A percentile compares a stretch with the other conserved stretches of the same genome.
These are phyloP conservation scores for Sphenodon punctatus DNA, from an alignment of 2,797 vertebrate species.

Conservation along the genomic window DNA sequence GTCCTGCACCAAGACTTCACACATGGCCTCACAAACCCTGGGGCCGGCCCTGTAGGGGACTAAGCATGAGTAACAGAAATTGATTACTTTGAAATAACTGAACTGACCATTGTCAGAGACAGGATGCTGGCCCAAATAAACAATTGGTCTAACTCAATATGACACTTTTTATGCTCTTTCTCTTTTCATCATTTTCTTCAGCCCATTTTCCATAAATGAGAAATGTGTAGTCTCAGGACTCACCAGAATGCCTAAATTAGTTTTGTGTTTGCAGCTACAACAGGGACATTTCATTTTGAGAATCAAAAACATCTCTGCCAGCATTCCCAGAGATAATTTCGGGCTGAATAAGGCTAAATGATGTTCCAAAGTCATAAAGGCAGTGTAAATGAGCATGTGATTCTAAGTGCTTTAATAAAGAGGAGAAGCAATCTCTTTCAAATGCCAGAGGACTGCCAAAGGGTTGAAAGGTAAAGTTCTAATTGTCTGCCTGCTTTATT, in stretches of 20 bases:
- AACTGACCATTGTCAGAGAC: too few relatives aligned
- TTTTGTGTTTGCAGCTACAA: background rate
- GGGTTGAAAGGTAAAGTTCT: background rate
- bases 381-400: background rate
- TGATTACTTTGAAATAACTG: too few relatives aligned
- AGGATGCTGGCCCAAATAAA: too few relatives aligned
- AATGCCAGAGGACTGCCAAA: background rate
- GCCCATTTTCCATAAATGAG: background rate
- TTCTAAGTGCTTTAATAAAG: constrained; percentile 17
- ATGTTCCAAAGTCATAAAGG: background rate
- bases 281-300: background rate
- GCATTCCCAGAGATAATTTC: background rate
- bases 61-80: too few relatives aligned
- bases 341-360: background rate
- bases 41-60: too few relatives aligned
- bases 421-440: background rate
- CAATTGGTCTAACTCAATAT: too few relatives aligned
- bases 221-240: background rate
- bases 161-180: too few relatives aligned
- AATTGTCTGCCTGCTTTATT: background rate
- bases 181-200: background rate
- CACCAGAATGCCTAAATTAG: background rate
- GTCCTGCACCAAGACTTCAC: too few relatives aligned
- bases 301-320: background rate
- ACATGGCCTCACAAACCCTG: too few relatives aligned